Evolutionary conservation across 2,797 vertebrate genomes (phyloP).

Genomic region (Otolemur crassicaudatus): DNA sequence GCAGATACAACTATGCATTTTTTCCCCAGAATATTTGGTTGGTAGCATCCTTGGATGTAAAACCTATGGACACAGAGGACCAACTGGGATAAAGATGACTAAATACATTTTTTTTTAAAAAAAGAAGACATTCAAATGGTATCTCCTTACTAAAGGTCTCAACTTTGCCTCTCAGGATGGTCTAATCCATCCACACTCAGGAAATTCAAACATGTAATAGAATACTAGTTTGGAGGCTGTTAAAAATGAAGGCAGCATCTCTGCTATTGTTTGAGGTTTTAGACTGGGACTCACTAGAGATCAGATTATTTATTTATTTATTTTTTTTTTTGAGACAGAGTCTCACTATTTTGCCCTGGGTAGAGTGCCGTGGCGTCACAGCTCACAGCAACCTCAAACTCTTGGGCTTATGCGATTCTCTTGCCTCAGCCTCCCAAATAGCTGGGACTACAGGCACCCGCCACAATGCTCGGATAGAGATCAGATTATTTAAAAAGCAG

Average conservation of each 20-base stretch:
- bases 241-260: slow-evolving; percentile 44
- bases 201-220: slow-evolving; percentile 45
- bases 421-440: too few species aligned
- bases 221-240: background rate
- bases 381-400: too few species aligned
- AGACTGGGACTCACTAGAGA: background rate
- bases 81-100: background rate
- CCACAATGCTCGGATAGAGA: background rate
- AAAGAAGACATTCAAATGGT: background rate
- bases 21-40: background rate
- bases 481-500: background rate
- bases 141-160: background rate
- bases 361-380: too few species aligned
- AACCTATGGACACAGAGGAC: background rate
- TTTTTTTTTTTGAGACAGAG: too few species aligned
- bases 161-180: background rate
- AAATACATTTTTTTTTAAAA: background rate
- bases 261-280: background rate
- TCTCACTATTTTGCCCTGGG: too few species aligned
- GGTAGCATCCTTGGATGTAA: background rate
- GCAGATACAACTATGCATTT: background rate
- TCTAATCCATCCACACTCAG: background rate
- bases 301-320: background rate
- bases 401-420: too few species aligned
- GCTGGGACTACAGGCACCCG: too few species aligned